Conservation (phyloP, 1,140 invertebrate species). For the Drosophila simulans region DNA sequence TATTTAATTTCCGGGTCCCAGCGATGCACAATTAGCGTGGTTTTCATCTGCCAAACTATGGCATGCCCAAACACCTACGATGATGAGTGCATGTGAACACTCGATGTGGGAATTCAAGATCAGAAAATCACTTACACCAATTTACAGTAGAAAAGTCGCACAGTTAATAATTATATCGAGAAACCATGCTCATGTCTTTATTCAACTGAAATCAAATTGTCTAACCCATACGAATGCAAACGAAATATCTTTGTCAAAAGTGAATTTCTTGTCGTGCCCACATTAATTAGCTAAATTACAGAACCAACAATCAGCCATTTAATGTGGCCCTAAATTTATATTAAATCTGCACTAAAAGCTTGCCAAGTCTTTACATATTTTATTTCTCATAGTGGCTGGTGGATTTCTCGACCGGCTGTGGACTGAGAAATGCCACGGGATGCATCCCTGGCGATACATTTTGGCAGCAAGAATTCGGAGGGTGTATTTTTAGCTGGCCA, state of each 20-base stretch:
- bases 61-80: conserved; percentile 29
- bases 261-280: not conserved
- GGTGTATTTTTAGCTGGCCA: conserved; percentile 20
- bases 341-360: not conserved
- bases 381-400: not conserved
- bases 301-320: not conserved
- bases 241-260: not conserved
- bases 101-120: not conserved
- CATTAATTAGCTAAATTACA: not conserved
- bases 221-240: not conserved
- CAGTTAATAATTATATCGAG: not conserved
- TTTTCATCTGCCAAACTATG: conserved; percentile 11
- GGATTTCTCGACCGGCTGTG: not conserved
- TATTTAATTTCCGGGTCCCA: conserved; percentile 36
- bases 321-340: not conserved
- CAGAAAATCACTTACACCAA: not conserved
- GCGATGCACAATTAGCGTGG: conserved; percentile 1
- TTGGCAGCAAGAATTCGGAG: conserved; percentile 21
- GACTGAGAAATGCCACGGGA: conserved; percentile 20
- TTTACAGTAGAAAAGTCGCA: too few species aligned
- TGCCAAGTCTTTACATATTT: conserved; percentile 7
- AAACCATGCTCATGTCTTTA: too few species aligned
- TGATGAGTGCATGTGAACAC: conserved; percentile 13
- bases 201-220: not conserved
- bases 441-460: conserved; percentile 18